phyloP scores from a whole-genome alignment of 2,113 vertebrate genomes.

The Pomatostomus ruficeps region DNA sequence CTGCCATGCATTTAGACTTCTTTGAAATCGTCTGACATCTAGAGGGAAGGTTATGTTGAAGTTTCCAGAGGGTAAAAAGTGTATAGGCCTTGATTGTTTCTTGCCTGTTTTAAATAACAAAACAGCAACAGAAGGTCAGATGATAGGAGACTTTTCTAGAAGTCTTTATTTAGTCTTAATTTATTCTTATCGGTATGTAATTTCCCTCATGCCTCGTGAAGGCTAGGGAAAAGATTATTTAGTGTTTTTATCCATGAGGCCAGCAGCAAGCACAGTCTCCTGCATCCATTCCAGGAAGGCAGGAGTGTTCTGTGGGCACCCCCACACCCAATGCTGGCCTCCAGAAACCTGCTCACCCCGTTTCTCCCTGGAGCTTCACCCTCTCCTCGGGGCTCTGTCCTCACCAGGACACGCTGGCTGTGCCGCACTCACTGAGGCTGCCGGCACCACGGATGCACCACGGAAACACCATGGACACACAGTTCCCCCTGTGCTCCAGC shows the following conservation, averaged over 20 bases:
- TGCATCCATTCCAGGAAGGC: not conserved
- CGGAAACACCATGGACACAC: too few relatives aligned
- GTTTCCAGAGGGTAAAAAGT: not conserved
- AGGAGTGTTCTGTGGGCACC: not conserved
- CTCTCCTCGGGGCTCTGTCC: too few relatives aligned
- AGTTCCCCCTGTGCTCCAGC: rapidly evolving
- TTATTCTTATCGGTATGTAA: not conserved
- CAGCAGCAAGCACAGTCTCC: not conserved
- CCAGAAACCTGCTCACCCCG: rapidly evolving
- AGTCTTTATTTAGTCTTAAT: not conserved
- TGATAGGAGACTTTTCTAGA: rapidly evolving
- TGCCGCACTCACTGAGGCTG: rapidly evolving
- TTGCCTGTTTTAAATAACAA: not conserved
- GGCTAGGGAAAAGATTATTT: not conserved
- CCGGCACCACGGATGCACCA: rapidly evolving
- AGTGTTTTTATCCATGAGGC: not conserved
- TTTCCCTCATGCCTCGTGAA: not conserved
- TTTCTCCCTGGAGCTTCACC: too few relatives aligned
- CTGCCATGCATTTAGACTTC: not conserved
- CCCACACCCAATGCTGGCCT: not conserved
- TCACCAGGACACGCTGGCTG: rapidly evolving
- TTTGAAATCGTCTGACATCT: not conserved
- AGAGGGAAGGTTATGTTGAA: not conserved
- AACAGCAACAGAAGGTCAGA: not conserved
- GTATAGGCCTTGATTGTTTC: not conserved